Conservation (phyloP, 1,140 invertebrate species). For the Sinella curviseta region DNA sequence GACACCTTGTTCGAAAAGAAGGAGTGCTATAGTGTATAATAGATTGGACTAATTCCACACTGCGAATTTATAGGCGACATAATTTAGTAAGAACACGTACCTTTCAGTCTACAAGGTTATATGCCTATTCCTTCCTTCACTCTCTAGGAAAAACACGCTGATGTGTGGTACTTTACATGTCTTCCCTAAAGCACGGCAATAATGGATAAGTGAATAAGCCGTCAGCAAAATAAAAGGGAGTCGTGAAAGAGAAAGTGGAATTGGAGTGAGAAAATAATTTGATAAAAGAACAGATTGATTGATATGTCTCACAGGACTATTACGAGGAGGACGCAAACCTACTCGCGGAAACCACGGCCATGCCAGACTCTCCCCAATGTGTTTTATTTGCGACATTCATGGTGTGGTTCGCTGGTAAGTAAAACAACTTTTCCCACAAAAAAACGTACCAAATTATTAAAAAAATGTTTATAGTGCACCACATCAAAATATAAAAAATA, state of each 20-base stretch:
- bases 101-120: no score
- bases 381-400: conserved; percentile 88
- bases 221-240: background rate
- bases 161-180: background rate
- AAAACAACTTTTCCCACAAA: background rate
- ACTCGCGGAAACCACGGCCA: conserved; percentile 47
- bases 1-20: no score
- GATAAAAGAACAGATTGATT: conserved; percentile 28
- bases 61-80: no score
- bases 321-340: conserved; percentile 61
- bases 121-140: no score
- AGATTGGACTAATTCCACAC: no score
- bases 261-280: conserved; percentile 22
- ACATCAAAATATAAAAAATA: conserved; percentile 12
- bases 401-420: conserved; percentile 82
- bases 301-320: conserved; percentile 57
- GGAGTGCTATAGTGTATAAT: no score
- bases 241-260: background rate
- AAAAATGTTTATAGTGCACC: background rate
- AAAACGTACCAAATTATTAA: background rate
- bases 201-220: conserved; percentile 9
- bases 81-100: no score
- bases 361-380: conserved; percentile 76
- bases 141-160: no score
- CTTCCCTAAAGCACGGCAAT: background rate